Base-by-base conservation (phyloP, 2,113 vertebrate genomes). In the Forbesichthys agassizii region DNA sequence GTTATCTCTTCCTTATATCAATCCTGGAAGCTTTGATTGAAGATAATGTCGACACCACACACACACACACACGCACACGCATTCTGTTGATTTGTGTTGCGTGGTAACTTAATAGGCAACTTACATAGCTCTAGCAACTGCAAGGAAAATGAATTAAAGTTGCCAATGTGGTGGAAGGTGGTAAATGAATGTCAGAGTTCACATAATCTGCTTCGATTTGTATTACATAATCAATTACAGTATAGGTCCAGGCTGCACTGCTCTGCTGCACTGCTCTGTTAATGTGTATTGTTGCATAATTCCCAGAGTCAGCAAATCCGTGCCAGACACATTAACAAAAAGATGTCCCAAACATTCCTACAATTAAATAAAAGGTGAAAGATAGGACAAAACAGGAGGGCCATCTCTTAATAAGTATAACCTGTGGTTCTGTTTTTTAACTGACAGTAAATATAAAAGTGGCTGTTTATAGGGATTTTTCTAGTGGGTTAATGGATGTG, bases 301-400 rank as follows among this genome's bases (percentile, higher is more conserved):
- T 65, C 48, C 13, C 16, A 0, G n/a, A 1, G 66, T 86, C 81
- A 85, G 81, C 78, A 83, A 46, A 69, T 1, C 20, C 2, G 18
- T 4, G 6, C 6, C 9, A 0, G 4, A 74, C 62, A 73, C 75
- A 66, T 68, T 16, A 77, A 74, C 69, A 53, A 69, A 48, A 10
- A 63, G 36, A 1, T 42, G 36, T 42, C 36, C 36, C 36, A 42
- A 42, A 42, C 4, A 5, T 42, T 42, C 36, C 36, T 42, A 42
- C 36, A 42, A 42, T 6, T 42, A 42, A 42, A 42, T 5, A 42
- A 42, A 8, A 42, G 36, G 7, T 42, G 36, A 42, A 42, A 42
- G 36, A 42, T 5, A 42, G 36, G 36, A 27, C 27, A 27, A 27
- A 27, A 27, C 27, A 20, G 1, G 27, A 3, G 27, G 2, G 27